Evolutionary conservation across 1,140 invertebrate species (phyloP).

Genomic region (Pseudomyrmex gracilis): DNA sequence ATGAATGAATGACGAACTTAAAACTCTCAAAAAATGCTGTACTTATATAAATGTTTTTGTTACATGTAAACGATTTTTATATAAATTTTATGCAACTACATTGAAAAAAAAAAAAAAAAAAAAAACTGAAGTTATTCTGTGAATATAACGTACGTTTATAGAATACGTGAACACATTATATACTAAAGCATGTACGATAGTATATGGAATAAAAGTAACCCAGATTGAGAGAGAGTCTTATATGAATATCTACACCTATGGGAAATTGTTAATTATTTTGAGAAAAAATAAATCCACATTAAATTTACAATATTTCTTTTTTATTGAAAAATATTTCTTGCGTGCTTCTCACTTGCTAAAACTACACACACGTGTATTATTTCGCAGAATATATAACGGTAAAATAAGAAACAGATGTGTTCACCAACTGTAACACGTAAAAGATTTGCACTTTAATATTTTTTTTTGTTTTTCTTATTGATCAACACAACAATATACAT

Average conservation of each 20-base stretch:
- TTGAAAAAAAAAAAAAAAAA: slow-evolving; percentile 56
- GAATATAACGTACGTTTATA: slow-evolving; percentile 84
- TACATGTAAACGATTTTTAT: slow-evolving; percentile 80
- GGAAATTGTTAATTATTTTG: slow-evolving; percentile 83
- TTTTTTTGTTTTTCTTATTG: no score
- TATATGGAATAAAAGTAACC: slow-evolving; percentile 9
- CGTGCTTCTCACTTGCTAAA: not conserved
- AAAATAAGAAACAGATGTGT: not conserved
- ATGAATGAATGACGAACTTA: slow-evolving; percentile 56
- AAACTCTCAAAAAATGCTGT: slow-evolving; percentile 74
- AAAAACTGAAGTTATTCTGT: slow-evolving; percentile 75
- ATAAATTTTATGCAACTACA: slow-evolving; percentile 82
- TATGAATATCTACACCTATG: slow-evolving; percentile 55
- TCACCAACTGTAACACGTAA: not conserved
- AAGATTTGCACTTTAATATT: not conserved
- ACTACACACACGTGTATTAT: no score
- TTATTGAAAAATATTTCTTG: not conserved
- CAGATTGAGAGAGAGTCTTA: slow-evolving; percentile 3
- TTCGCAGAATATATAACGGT: slow-evolving; percentile 22
- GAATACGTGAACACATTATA: slow-evolving; percentile 74
- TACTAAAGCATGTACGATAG: slow-evolving; percentile 52
- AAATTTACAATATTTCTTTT: slow-evolving; percentile 50
- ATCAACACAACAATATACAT: no score
- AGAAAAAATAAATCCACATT: slow-evolving; percentile 78
- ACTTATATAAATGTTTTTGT: slow-evolving; percentile 79